Evolutionary conservation across 2,113 vertebrate genomes (phyloP), one percentile per base, ranked within the genome.

Genomic region (Puffinus mauretanicus): DNA sequence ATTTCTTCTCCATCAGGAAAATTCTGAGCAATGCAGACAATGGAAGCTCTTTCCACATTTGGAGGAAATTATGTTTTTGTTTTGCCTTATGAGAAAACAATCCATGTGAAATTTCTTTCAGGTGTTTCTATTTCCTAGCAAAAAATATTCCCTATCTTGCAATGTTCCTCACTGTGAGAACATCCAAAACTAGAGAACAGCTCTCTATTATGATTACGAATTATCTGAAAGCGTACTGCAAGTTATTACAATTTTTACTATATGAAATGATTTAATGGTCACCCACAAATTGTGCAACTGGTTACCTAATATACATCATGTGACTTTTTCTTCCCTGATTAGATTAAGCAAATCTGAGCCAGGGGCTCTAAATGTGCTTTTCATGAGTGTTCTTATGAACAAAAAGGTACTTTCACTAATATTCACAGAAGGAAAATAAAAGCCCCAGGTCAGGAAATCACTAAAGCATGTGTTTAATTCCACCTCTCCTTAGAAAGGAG

Each of bases 381-480:
- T 91, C 89, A 89, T 85, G 94, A 95, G 22, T 25, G 49, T 46
- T 94, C 86, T 72, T 95, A 67, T 42, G 95, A 96, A 97, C 83
- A 97, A 94, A 97, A 96, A 95, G 91, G 96, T 94, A 92, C 95
- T 97, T 95, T 96, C 86, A 96, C 96, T 83, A 90, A 96, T 95
- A 96, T 96, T 93, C 96, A 90, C 96, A 94, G 88, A 95, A 97
- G 91, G 88, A 96, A 97, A 97, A 94, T 97, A 97, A 95, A 94
- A 97, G 84, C 91, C 70, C 20, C 77, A 93, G 88, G 93, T 95
- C 95, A 94, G 96, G 96, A 97, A 97, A 96, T 95, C 95, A 94
- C 95, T 95, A 91, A 95, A 96, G 91, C 89, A 85, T 91, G 94
- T 95, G 86, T 88, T 95, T 96, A 97, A 97, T 97, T 95, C 84